Base-by-base conservation (phyloP, 53 echinoderm and acorn worm genomes). In the Holothuria scabra region DNA sequence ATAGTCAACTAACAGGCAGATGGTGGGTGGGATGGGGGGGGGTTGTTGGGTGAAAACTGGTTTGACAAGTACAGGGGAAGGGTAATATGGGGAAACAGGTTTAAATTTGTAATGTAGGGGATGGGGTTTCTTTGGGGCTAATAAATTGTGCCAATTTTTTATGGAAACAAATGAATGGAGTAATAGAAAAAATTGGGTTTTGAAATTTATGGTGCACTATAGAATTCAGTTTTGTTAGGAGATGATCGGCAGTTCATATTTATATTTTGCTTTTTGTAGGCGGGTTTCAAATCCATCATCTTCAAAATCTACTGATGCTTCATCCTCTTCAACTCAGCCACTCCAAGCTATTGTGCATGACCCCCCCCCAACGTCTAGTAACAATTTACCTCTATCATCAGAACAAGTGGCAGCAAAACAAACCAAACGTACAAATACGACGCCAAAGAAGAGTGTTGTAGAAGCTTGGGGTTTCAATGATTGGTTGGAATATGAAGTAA, bases 401-500 rank as follows among this genome's bases (percentile, higher is more conserved):
- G 64, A 64, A 64, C 64, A 64, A 30, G 64, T 10, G 23, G 5
- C 23, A 25, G 25, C 26, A 26, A 14, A 25, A 64, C 12, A 25
- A 28, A 10, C 64, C 64, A 64, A 64, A 12, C 28, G 30, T 64
- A 64, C 64, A 26, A 25, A 28, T 22, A 10, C 14, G 64, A 64
- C 25, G 64, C 64, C 64, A 64, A 64, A 22, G 1, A 64, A 64
- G 30, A 64, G 13, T 70, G 38, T 70, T 70, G 20, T 70, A 37
- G 70, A 70, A 70, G 44, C 70, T 21, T 70, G 70, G 70, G 70
- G 38, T 37, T 70, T 70, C 70, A 70, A n/a, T 64, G 76, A 85
- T 35, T 85, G 76, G 85, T 55, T 85, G 19, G 56, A 61, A 44
- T 85, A 85, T 62, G 66, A 85, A 55, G 61, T 61, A 48, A 60